These are phyloP conservation scores for Allophyes oxyacanthae DNA, from an alignment of 2,888 invertebrate genomes.

Conservation along the genomic window DNA sequence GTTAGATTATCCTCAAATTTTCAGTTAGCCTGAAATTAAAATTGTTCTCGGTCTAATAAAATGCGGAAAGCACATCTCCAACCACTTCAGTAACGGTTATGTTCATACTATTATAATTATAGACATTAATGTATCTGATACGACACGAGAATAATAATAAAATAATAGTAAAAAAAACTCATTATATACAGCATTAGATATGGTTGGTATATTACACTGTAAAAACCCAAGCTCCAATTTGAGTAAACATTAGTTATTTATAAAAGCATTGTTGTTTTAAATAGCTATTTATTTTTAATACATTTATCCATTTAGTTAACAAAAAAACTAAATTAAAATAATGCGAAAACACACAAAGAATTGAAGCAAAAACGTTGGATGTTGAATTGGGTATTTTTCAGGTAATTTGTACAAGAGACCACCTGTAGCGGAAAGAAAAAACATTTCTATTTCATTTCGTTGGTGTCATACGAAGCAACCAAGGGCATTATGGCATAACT, in stretches of 20 bases:
- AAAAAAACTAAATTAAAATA: conserved; percentile 7
- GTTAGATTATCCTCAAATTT: too few species aligned
- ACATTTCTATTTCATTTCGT: background rate
- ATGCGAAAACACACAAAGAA: conserved; percentile 4
- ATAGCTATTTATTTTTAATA: conserved; percentile 29
- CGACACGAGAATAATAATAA: too few species aligned
- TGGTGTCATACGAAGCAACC: too few species aligned
- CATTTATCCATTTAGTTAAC: background rate
- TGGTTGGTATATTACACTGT: conserved; percentile 14
- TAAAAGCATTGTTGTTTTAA: conserved; percentile 24
- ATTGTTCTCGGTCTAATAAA: too few species aligned
- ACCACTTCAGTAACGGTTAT: too few species aligned
- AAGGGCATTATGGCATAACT: too few species aligned
- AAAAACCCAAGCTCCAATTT: conserved; percentile 11
- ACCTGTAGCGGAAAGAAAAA: background rate
- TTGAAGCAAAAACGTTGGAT: conserved; percentile 7
- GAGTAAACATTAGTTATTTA: conserved; percentile 11
- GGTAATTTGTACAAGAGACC: background rate
- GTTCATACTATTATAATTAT: background rate
- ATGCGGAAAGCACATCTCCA: too few species aligned
- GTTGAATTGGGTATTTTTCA: conserved; percentile 6
- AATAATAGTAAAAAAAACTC: too few species aligned
- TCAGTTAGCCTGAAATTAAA: background rate
- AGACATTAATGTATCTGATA: background rate
- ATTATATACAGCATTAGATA: conserved; percentile 21